Evolutionary conservation across 1,140 invertebrate genomes (phyloP).

Genomic region (Chrysopa pallens): DNA sequence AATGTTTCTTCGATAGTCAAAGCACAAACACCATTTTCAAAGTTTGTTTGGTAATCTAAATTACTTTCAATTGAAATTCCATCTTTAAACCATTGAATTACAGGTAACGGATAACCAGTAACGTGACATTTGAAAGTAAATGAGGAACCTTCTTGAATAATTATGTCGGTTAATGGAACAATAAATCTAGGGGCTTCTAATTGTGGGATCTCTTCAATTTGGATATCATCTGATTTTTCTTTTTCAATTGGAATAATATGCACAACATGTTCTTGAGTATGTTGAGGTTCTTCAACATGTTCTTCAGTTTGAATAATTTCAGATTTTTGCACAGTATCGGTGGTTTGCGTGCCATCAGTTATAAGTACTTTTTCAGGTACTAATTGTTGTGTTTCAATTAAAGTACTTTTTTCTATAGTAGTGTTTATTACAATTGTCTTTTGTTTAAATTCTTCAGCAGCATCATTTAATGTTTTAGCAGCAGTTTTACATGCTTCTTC

Average conservation of each 20-base stretch:
- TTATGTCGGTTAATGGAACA: conserved; percentile 43
- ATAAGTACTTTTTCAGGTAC: too few species aligned
- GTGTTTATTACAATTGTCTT: too few species aligned
- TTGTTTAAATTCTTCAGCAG: too few species aligned
- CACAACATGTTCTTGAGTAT: too few species aligned
- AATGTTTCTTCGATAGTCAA: conserved; percentile 52
- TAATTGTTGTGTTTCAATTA: too few species aligned
- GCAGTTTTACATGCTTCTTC: conserved; percentile 27
- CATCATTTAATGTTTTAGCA: conserved; percentile 7
- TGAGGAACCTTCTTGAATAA: conserved; percentile 40
- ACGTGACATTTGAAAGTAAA: conserved; percentile 23
- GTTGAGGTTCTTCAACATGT: too few species aligned
- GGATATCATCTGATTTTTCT: conserved; percentile 6
- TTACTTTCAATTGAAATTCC: conserved; percentile 31
- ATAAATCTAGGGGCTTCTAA: conserved; percentile 34
- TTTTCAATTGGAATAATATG: background rate
- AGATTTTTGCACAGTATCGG: background rate
- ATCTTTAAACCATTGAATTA: conserved; percentile 58
- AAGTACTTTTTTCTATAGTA: too few species aligned
- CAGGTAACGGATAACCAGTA: conserved; percentile 61
- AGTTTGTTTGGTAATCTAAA: conserved; percentile 32
- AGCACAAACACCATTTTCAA: conserved; percentile 56
- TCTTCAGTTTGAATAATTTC: background rate
- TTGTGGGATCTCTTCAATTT: conserved; percentile 18
- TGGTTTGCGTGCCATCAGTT: too few species aligned